Conservation (phyloP, 2,113 vertebrate genomes). For the Myodes glareolus region DNA sequence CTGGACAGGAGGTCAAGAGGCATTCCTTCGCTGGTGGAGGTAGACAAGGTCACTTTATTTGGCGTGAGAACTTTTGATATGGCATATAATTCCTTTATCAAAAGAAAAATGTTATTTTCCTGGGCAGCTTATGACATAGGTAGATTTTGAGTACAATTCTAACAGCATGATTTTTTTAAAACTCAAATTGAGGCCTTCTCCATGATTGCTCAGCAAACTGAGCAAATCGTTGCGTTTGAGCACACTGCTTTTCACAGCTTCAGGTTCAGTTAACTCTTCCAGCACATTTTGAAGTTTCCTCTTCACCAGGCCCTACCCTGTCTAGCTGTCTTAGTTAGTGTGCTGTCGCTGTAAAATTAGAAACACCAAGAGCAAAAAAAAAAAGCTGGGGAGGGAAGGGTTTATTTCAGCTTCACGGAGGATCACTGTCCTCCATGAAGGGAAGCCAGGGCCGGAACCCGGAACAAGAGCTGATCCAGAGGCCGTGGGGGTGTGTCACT, state of each 20-base stretch:
- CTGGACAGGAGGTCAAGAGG: not conserved
- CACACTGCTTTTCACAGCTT: not conserved
- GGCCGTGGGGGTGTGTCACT: not conserved
- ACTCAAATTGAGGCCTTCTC: not conserved
- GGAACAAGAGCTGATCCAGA: not conserved
- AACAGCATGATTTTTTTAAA: not conserved
- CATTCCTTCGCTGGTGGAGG: not conserved
- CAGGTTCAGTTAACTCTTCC: not conserved
- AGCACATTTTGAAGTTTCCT: not conserved
- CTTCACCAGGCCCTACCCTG: not conserved
- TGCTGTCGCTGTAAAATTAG: not conserved
- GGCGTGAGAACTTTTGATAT: not conserved
- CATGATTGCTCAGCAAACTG: not conserved
- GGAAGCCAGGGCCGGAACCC: not conserved
- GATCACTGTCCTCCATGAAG: not conserved
- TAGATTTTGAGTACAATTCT: not conserved
- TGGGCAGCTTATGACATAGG: not conserved
- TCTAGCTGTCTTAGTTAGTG: not conserved
- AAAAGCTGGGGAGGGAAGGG: not conserved
- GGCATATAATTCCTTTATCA: constrained; percentile 15
- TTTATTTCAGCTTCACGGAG: not conserved
- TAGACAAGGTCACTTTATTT: not conserved
- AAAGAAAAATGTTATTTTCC: constrained; percentile 36
- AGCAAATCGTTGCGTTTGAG: not conserved
- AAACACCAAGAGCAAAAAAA: not conserved